Percentiles rank a stretch among this genome's conserved stretches.
Conservation (phyloP, 2,113 vertebrate genomes). For the Glaucidium brasilianum region DNA sequence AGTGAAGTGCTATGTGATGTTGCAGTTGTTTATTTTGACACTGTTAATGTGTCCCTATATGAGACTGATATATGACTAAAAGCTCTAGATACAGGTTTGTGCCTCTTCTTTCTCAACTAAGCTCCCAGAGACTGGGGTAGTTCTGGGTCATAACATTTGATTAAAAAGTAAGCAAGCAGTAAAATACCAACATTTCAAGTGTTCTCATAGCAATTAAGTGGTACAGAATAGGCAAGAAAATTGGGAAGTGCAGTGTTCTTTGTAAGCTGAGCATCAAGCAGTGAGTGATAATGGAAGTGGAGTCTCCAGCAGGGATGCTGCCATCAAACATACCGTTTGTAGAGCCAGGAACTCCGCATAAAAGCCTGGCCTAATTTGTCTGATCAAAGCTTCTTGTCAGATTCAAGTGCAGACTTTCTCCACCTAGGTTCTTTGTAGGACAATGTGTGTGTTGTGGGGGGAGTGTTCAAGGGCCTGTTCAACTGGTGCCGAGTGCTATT, state of each 20-base stretch:
- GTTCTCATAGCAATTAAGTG: background rate
- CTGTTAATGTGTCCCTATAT: background rate
- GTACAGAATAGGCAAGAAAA: background rate
- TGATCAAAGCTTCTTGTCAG: slow-evolving; percentile 28
- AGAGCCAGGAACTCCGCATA: background rate
- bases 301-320: background rate
- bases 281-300: slow-evolving; percentile 29
- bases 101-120: background rate
- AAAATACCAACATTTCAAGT: background rate
- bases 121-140: background rate
- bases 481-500: background rate
- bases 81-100: background rate
- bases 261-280: background rate
- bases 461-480: background rate
- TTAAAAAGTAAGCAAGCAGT: background rate
- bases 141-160: background rate
- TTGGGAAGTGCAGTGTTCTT: background rate
- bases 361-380: slow-evolving; percentile 40
- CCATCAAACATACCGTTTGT: background rate
- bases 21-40: background rate
- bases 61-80: background rate
- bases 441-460: background rate
- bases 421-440: background rate
- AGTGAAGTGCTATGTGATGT: background rate
- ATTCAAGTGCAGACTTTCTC: slow-evolving; percentile 1